A percentile compares a stretch with the other conserved stretches of the same genome.
Evolutionary conservation across 2,888 invertebrate species (phyloP).

Genomic region (Uloborus plumipes): DNA sequence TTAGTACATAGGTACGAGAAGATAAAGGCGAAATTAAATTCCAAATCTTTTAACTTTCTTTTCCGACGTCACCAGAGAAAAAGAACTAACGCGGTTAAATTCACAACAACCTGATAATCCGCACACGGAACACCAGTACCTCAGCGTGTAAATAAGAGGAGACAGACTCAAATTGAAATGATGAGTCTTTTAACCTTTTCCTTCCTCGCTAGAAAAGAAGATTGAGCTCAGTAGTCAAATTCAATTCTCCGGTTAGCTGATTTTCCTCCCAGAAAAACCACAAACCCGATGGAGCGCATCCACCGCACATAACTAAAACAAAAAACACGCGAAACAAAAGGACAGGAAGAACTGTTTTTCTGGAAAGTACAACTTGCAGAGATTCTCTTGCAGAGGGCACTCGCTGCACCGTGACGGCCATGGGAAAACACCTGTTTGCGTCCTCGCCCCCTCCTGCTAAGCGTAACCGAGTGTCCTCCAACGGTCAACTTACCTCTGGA

Average conservation of each 20-base stretch:
- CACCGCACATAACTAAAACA: conserved; percentile 40
- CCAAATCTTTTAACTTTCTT: too few species aligned
- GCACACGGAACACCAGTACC: too few species aligned
- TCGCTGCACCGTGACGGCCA: conserved; percentile 48
- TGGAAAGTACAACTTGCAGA: conserved; percentile 27
- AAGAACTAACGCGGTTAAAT: too few species aligned
- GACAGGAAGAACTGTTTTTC: conserved; percentile 34
- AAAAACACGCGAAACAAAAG: conserved; percentile 34
- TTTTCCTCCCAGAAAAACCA: conserved; percentile 10
- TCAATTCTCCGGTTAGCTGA: neutral
- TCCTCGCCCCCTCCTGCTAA: conserved; percentile 28
- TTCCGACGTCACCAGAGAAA: too few species aligned
- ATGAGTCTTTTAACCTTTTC: too few species aligned
- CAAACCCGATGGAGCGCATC: conserved; percentile 29
- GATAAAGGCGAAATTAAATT: too few species aligned
- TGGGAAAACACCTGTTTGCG: conserved; percentile 58
- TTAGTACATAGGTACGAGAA: too few species aligned
- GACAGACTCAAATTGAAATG: too few species aligned
- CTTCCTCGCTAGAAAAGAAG: too few species aligned
- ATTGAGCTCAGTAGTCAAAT: too few species aligned
- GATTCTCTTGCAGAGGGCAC: conserved; percentile 27
- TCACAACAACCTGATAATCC: too few species aligned
- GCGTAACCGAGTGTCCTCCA: conserved; percentile 47
- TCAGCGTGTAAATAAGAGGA: too few species aligned
- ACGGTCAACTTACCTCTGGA: conserved; percentile 28